phyloP scores from a whole-genome alignment of 1,140 invertebrate species.

The Apis dorsata region DNA sequence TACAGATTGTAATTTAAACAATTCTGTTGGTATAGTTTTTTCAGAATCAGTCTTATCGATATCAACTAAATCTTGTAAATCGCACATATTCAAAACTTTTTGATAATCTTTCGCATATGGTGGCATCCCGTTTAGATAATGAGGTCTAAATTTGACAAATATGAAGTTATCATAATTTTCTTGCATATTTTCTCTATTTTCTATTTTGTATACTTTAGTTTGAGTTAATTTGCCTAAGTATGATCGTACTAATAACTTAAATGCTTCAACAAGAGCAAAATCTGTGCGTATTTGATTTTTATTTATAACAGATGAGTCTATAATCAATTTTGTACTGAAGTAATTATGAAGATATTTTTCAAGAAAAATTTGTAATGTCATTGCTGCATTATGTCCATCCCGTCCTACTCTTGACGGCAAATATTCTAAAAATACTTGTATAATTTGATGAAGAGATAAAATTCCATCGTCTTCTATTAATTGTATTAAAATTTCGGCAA shows the following conservation, averaged over 20 bases:
- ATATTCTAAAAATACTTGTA: slow-evolving; percentile 83
- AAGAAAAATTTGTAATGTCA: slow-evolving; percentile 81
- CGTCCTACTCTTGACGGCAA: slow-evolving; percentile 81
- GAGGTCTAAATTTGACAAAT: slow-evolving; percentile 77
- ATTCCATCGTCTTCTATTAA: slow-evolving; percentile 74
- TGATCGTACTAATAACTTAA: slow-evolving; percentile 81
- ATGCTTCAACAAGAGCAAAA: slow-evolving; percentile 79
- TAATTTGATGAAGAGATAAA: slow-evolving; percentile 79
- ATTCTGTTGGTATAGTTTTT: slow-evolving; percentile 67
- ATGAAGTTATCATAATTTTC: slow-evolving; percentile 74
- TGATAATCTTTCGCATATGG: slow-evolving; percentile 74
- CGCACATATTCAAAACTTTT: slow-evolving; percentile 62
- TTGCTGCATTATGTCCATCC: slow-evolving; percentile 80
- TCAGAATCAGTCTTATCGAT: slow-evolving; percentile 57
- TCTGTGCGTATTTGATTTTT: slow-evolving; percentile 75
- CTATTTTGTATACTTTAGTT: slow-evolving; percentile 68
- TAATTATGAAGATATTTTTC: slow-evolving; percentile 80
- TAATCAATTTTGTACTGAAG: slow-evolving; percentile 72
- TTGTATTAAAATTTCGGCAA: slow-evolving; percentile 78
- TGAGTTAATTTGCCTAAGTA: slow-evolving; percentile 81
- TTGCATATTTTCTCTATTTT: slow-evolving; percentile 63
- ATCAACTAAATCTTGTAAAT: slow-evolving; percentile 62
- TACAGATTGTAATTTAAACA: slow-evolving; percentile 76
- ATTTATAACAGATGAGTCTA: slow-evolving; percentile 57
- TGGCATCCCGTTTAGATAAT: slow-evolving; percentile 80